Evolutionary conservation across 1,140 invertebrate species (phyloP), one percentile per base, ranked within the genome.

Genomic region (Stenopsyche tienmushanensis): DNA sequence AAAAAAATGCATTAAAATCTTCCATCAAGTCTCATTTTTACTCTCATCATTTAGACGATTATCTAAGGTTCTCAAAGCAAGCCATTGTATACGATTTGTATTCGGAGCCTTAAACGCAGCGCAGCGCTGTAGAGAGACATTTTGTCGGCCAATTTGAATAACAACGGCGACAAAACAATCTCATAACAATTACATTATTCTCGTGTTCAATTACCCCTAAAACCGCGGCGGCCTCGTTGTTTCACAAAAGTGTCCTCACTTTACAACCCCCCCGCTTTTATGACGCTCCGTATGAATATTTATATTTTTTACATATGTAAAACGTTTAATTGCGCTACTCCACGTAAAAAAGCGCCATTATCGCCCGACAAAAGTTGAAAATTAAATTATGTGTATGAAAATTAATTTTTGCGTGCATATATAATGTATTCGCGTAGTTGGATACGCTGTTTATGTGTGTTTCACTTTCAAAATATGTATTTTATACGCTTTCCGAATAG

Each of bases 111-210:
- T n/a, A n/a, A n/a, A n/a, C 34, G n/a, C 34, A n/a, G 34, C 7
- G n/a, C 7, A 8, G 34, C 34, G 34, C 34, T 39, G 34, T 8
- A 39, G 7, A 39, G 7, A 39, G n/a, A 39, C 34, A 39, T 39
- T n/a, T n/a, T n/a, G n/a, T n/a, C n/a, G n/a, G n/a, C 29, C 29
- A 41, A 69, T 69, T 69, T 65, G 47, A 69, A 69, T 69, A 69
- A 69, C 63, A 69, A 69, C 58, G 57, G 57, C 67, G 67, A 65
- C 67, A 65, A 65, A 69, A 69, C 67, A 69, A 69, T 69, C 60
- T 64, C 67, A 65, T 50, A 69, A 69, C 67, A 69, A 69, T 69
- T 65, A 69, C 67, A 65, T 57, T 65, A 39, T 57, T 64, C 67
- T 65, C 62, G 62, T 62, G 67, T 69, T 65, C 67, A 69, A 69